Evolutionary conservation across 2,113 vertebrate species (phyloP).

Genomic region (Cepphus grylle): DNA sequence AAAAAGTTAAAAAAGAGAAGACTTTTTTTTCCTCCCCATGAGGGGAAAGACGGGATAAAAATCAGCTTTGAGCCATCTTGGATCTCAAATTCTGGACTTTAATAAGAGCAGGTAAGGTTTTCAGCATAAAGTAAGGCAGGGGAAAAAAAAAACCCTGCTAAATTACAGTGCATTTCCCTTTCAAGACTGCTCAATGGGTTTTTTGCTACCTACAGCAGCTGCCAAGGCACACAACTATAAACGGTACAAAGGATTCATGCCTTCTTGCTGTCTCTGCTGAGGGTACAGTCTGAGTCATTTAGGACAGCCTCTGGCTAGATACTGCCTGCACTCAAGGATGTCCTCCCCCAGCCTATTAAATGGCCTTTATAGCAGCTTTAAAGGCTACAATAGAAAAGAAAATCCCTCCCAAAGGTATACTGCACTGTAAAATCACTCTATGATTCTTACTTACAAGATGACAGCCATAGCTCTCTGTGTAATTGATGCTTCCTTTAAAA

Average conservation of each 20-base stretch:
- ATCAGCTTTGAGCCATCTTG: background rate
- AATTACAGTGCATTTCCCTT: background rate
- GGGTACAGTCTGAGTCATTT: background rate
- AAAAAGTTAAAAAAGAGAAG: background rate
- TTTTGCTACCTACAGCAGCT: background rate
- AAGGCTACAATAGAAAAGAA: background rate
- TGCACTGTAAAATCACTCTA: conserved; percentile 18
- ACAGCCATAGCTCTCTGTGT: background rate
- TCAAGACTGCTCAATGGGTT: background rate
- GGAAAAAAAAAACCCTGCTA: background rate
- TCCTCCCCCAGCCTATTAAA: background rate
- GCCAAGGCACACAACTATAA: background rate
- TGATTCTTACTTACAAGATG: background rate
- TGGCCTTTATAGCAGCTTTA: background rate
- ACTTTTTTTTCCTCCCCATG: background rate
- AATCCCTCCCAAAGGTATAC: conserved; percentile 19
- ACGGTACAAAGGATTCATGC: background rate
- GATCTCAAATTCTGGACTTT: background rate
- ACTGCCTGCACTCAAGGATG: background rate
- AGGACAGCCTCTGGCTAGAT: background rate
- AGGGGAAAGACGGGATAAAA: background rate
- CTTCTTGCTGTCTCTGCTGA: background rate
- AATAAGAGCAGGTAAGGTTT: background rate
- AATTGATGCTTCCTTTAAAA: conserved; percentile 35
- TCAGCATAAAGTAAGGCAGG: background rate